phyloP scores from a whole-genome alignment of 1,140 invertebrate genomes.

The Drosophila busckii region DNA sequence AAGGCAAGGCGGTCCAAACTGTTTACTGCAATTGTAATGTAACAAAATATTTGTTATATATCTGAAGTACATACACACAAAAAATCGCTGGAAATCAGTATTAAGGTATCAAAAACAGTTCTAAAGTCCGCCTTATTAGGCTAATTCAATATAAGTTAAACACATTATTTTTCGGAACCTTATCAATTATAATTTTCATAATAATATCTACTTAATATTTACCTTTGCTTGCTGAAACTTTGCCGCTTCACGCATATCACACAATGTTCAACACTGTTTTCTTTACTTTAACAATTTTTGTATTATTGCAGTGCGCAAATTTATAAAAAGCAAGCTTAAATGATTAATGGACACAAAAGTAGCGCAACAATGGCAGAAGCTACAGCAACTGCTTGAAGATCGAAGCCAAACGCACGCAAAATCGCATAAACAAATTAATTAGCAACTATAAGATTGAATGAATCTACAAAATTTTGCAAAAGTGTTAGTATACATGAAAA shows the following conservation, averaged over 20 bases:
- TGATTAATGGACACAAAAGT: constrained; percentile 31
- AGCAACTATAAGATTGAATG: constrained; percentile 48
- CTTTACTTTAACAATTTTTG: constrained; percentile 7
- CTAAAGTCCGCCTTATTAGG: neutral
- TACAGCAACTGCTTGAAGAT: constrained; percentile 1
- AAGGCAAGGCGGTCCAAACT: constrained; percentile 23
- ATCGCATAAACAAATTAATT: constrained; percentile 73
- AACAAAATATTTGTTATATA: neutral
- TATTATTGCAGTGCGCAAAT: constrained; percentile 37
- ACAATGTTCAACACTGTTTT: constrained; percentile 9
- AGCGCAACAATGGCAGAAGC: constrained; percentile 27
- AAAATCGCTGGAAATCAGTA: neutral
- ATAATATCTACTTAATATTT: neutral
- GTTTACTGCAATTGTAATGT: constrained; percentile 14
- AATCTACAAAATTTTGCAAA: constrained; percentile 46
- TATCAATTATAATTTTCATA: neutral
- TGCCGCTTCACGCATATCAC: constrained; percentile 15
- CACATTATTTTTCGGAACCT: neutral
- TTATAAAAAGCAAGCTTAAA: constrained; percentile 34
- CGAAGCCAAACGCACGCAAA: constrained; percentile 15
- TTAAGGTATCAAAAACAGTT: neutral
- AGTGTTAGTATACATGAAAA: constrained; percentile 28
- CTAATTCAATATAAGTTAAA: neutral
- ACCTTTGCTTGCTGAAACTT: neutral
- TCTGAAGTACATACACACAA: neutral